phyloP scores from a whole-genome alignment of 2,888 invertebrate genomes.

The Spodoptera littoralis region DNA sequence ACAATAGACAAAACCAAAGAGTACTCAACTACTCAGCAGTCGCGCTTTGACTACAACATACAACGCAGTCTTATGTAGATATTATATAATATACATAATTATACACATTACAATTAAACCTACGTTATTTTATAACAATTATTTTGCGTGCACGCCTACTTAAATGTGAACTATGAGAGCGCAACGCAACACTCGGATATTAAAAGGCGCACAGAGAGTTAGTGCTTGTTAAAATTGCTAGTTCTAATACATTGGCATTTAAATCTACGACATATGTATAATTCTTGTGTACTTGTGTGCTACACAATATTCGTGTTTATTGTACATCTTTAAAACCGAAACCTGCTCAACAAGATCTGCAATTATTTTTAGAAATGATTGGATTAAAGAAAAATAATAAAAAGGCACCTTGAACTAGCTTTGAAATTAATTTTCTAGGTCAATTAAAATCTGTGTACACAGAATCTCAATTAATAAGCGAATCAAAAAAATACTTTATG shows the following conservation, averaged over 20 bases:
- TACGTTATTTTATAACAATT: too few relatives aligned
- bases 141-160: too few relatives aligned
- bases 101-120: too few relatives aligned
- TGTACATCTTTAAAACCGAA: slow-evolving; percentile 70
- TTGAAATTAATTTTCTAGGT: neutral
- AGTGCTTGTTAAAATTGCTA: slow-evolving; percentile 46
- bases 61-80: too few relatives aligned
- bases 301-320: slow-evolving; percentile 55
- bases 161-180: slow-evolving; percentile 1
- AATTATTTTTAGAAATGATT: slow-evolving; percentile 64
- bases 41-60: too few relatives aligned
- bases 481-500: too few relatives aligned
- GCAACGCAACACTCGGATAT: slow-evolving; percentile 15
- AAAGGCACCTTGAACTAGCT: slow-evolving; percentile 2
- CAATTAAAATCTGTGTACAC: neutral
- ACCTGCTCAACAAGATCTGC: slow-evolving; percentile 72
- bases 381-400: slow-evolving; percentile 28
- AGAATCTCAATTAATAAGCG: neutral
- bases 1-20: too few relatives aligned
- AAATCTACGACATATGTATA: slow-evolving; percentile 24
- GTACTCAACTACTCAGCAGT: too few relatives aligned
- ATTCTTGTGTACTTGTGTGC: slow-evolving; percentile 31
- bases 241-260: slow-evolving; percentile 47
- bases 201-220: slow-evolving; percentile 23
- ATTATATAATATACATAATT: too few relatives aligned